Evolutionary conservation across 2,797 vertebrate genomes (phyloP), one percentile per base, ranked within the genome.

Genomic region (Emydoidea blandingii): DNA sequence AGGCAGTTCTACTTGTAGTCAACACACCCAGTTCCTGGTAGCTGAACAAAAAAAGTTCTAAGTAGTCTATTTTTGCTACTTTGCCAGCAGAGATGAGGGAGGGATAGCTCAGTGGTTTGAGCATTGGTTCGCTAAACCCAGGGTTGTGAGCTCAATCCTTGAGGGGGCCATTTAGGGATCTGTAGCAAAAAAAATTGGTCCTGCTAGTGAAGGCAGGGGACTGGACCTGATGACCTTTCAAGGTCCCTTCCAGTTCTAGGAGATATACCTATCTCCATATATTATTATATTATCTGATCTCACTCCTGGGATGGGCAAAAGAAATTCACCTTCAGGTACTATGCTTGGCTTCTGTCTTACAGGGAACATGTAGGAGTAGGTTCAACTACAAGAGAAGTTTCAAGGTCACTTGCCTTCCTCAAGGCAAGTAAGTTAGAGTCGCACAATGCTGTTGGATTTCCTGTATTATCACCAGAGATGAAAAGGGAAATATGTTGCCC

Each of bases 401-500:
- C 56, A 27, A 49, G 31, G n/a, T 34, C 78, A 49, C 11, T 6
- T 47, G 34, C 5, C 56, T 79, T 19, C n/a, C 25, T 29, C 7
- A 21, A 0, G 1, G 37, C 91, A 79, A 10, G 9, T 44, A 53
- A 65, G 79, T 47, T 47, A n/a, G 16, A 7, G 3, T 11, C 83
- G 19, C 10, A 14, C 44, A 76, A 14, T 0, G 0, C 3, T 78
- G 78, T 83, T 59, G 11, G 21, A 53, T 31, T 82, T 81, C 2
- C 59, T 1, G 0, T 15, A 50, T 37, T 1, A 1, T 41, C 47
- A 41, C 2, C 0, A 0, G 76, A 89, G 92, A 41, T 0, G 29
- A 7, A 25, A 94, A 85, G 52, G 2, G 41, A 94, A 83, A 49
- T 76, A 25, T 8, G 2, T 5, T 2, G 44, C 15, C 12, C 7